Conservation (phyloP, 1,140 invertebrate species). For the Hylyphantes graminicola region DNA sequence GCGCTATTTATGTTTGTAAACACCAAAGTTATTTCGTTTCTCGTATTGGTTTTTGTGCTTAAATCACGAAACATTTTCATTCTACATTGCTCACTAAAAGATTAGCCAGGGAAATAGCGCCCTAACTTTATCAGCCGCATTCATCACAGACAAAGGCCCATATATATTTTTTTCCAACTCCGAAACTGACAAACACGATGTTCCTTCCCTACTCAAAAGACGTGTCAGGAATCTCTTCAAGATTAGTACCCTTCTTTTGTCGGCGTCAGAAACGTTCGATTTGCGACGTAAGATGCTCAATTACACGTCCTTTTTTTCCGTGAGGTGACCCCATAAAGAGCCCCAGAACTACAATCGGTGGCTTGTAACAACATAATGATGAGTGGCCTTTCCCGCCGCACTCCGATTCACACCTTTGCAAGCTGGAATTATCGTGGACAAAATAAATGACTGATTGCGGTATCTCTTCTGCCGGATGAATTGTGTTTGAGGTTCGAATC, state of each 20-base stretch:
- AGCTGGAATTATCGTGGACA: background rate
- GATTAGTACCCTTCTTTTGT: slow-evolving; percentile 16
- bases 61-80: no score
- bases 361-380: slow-evolving; percentile 36
- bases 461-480: background rate
- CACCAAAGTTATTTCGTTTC: no score
- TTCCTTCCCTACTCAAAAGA: background rate
- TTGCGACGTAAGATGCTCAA: slow-evolving; percentile 1
- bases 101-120: no score
- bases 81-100: no score
- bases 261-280: background rate
- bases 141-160: no score
- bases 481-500: background rate
- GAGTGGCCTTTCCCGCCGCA: background rate
- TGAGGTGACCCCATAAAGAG: slow-evolving; percentile 12
- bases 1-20: no score
- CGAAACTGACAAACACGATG: background rate
- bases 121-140: no score
- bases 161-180: background rate
- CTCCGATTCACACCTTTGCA: slow-evolving; percentile 2
- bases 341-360: background rate
- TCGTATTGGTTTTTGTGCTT: no score
- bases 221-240: slow-evolving; percentile 6
- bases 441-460: background rate
- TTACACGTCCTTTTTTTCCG: background rate